Evolutionary conservation across 1,140 invertebrate genomes (phyloP).

Genomic region (Pogonognathellus flavescens): DNA sequence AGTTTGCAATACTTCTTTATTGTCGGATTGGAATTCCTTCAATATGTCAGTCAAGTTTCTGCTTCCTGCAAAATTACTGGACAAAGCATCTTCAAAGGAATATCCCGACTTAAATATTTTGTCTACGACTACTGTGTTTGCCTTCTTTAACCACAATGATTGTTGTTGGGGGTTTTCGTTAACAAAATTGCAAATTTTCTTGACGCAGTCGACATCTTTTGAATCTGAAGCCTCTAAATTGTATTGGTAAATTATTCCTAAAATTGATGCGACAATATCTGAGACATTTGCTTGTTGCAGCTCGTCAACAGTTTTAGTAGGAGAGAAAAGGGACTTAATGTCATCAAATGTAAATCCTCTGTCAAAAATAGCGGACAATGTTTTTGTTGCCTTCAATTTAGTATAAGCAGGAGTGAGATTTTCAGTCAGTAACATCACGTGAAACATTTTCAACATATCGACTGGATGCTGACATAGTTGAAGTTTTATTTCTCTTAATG

Average conservation of each 20-base stretch:
- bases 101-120: not conserved
- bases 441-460: not conserved
- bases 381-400: not conserved
- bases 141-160: not conserved
- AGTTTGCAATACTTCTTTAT: not conserved
- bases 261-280: not conserved
- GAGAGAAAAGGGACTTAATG: not conserved
- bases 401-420: not conserved
- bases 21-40: not conserved
- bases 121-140: not conserved
- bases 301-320: not conserved
- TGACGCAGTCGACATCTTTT: not conserved
- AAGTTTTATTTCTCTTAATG: not conserved
- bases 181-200: not conserved
- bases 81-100: not conserved
- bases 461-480: not conserved
- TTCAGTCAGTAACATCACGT: not conserved
- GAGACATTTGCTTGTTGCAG: not conserved
- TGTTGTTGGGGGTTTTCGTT: not conserved
- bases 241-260: not conserved
- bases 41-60: not conserved
- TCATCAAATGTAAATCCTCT: not conserved
- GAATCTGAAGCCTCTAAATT: not conserved
- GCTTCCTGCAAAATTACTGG: not conserved
- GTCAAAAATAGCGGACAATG: not conserved